These are phyloP conservation scores for Allacma fusca DNA, from an alignment of 2,888 invertebrate genomes.

Conservation along the genomic window DNA sequence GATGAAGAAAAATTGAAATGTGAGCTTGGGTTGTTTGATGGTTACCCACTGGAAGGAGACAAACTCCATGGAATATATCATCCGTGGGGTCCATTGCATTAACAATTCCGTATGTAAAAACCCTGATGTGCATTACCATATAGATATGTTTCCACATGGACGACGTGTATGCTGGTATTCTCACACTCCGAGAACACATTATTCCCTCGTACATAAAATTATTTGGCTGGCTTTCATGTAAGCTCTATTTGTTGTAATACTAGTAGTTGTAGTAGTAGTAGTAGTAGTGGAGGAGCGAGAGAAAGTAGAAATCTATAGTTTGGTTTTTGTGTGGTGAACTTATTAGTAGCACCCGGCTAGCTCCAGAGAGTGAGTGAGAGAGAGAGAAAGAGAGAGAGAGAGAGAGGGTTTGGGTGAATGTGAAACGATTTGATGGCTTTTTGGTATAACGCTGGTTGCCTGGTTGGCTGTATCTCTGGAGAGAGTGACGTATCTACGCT, in stretches of 20 bases:
- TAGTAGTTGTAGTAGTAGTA: too few relatives aligned
- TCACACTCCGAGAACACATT: too few relatives aligned
- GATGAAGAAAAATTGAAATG: slow-evolving; percentile 44
- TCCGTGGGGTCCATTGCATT: background rate
- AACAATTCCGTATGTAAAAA: background rate
- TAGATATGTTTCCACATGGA: background rate
- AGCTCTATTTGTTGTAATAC: too few relatives aligned
- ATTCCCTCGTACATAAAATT: too few relatives aligned
- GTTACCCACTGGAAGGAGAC: slow-evolving; percentile 17
- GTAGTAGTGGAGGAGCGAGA: too few relatives aligned
- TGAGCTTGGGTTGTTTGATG: slow-evolving; percentile 17
- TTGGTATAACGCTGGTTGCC: background rate
- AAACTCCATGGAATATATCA: slow-evolving; percentile 13
- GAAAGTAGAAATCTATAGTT: background rate
- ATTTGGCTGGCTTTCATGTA: too few relatives aligned
- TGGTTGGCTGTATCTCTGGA: background rate
- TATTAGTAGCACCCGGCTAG: background rate
- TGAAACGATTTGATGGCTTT: slow-evolving; percentile 2
- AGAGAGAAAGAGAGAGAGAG: too few relatives aligned
- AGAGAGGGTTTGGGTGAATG: background rate
- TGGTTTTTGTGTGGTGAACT: background rate
- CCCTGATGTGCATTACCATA: background rate
- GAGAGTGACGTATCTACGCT: too few relatives aligned
- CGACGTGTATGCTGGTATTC: too few relatives aligned
- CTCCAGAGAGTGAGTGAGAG: background rate